Conservation (phyloP, 1,140 invertebrate genomes). For the Habropoda laboriosa region DNA sequence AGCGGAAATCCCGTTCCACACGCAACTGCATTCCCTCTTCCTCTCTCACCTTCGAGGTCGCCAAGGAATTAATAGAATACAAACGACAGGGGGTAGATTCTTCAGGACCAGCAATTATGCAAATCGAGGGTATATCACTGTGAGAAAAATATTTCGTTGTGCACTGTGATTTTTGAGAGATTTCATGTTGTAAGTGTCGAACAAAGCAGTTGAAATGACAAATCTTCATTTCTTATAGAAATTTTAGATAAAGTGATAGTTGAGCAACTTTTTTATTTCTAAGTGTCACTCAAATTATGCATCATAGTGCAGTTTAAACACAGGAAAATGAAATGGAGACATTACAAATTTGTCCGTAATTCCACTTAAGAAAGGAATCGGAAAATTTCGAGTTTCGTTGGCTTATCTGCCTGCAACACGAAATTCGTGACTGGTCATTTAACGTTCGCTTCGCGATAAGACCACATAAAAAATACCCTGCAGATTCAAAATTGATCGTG, state of each 20-base stretch:
- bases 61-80: background rate
- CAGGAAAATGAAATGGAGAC: background rate
- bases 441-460: background rate
- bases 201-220: background rate
- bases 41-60: background rate
- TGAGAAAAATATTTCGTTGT: too few relatives aligned
- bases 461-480: background rate
- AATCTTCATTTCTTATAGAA: background rate
- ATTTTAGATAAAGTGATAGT: too few relatives aligned
- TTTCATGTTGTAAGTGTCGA: too few relatives aligned
- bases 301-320: too few relatives aligned
- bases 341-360: background rate
- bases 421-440: background rate
- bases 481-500: conserved; percentile 13
- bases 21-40: too few relatives aligned
- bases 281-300: too few relatives aligned
- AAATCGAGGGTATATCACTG: background rate
- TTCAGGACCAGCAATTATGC: background rate
- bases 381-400: background rate
- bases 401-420: background rate
- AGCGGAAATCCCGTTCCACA: background rate
- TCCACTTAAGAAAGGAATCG: background rate
- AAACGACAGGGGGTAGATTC: background rate
- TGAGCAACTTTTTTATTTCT: too few relatives aligned
- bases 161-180: too few relatives aligned